Evolutionary conservation across 1,140 invertebrate genomes (phyloP), one percentile per base, ranked within the genome.

Genomic region (Tenebrio molitor): DNA sequence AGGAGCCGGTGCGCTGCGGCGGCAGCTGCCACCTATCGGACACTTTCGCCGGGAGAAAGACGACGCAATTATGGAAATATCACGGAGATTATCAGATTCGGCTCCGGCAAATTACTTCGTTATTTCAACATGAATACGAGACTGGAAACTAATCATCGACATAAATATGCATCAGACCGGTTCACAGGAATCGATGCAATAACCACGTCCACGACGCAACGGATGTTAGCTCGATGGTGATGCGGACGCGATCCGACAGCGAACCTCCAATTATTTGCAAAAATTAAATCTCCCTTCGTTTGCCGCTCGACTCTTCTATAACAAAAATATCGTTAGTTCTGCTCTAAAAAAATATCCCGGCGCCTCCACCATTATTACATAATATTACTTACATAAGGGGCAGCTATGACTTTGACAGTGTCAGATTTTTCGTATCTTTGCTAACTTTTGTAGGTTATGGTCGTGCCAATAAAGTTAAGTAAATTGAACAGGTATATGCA

Each of bases 101-200:
- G 50, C n/a, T 58, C 23, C 50, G 50, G 50, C 21, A 58, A 58
- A 58, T 58, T 58, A 58, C 50, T 58, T 58, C 50, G 50, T 58
- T 58, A 58, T 58, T 58, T 58, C 50, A 58, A 58, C 50, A 58
- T 58, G 50, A 58, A 58, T 58, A 58, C 50, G 50, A 58, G 50
- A 29, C 50, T 58, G 36, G 36, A 39, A 39, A 39, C 5, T 12
- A 39, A 39, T 39, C 36, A 39, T 39, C 23, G 50, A 29, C 50
- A 58, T 58, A 58, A 58, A 58, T 58, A 58, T 58, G 50, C 50
- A 58, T 58, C 50, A 39, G 36, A 3, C 36, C 5, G 4, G 12
- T 3, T 15, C 23, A 15, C 21, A 21, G 23, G 50, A 58, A 58
- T 58, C 50, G 36, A 39, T 39, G n/a, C 36, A 12, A 39, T 39